Evolutionary conservation across 2,888 invertebrate genomes (phyloP), one percentile per base, ranked within the genome.

Genomic region (Drosophila merina): DNA sequence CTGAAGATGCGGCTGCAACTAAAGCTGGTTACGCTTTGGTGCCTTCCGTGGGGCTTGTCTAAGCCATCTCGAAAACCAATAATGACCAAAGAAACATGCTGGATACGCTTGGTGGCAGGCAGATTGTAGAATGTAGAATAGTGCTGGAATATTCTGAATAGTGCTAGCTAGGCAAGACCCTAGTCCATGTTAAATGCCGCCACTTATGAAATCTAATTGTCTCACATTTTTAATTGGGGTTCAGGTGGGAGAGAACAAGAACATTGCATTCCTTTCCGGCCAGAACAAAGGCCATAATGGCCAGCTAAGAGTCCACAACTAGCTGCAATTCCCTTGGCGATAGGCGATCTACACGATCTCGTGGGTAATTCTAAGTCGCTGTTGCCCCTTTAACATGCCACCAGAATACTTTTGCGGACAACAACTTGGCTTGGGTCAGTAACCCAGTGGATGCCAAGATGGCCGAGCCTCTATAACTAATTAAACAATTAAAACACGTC

Each of bases 191-290:
- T 69, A 70, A 70, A 55, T 30, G 54, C 54, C 40, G 60, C 44
- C 79, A 79, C 82, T 86, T 86, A 79, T 60, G 77, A 74, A 72
- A 74, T 77, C 75, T 74, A 84, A 84, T 81, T 81, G 75, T 72
- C 75, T 72, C 72, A 67, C 73, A 70, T 72, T 71, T 72, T 77
- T 85, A 85, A 85, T 81, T 81, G 82, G 74, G 63, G 59, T 71
- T 59, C 58, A 64, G 67, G 40, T 60, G 54, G 67, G 36, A 49
- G 59, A 45, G 49, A 51, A 66, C 45, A 54, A 70, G 60, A 67
- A 58, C 62, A 73, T 73, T 63, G 60, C 68, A 66, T 69, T 59
- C 83, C 76, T 69, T 69, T 72, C 80, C 70, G 69, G 78, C 67
- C 42, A 25, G 44, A 72, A 72, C 69, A 76, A 74, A 76, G 77